Percentiles rank a stretch among this genome's conserved stretches.
These are phyloP conservation scores for Gouania willdenowi DNA, from an alignment of 2,797 vertebrate species.

Conservation along the genomic window DNA sequence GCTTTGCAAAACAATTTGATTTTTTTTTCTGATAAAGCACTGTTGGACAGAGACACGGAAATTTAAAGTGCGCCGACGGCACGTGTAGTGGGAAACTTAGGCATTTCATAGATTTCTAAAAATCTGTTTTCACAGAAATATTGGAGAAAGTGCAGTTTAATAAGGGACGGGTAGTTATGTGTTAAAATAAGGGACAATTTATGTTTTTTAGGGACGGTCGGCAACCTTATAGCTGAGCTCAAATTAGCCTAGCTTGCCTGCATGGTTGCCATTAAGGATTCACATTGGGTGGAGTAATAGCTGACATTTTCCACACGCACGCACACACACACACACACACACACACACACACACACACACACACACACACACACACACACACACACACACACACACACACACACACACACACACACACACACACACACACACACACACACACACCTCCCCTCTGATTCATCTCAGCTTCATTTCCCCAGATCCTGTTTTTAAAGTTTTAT, in stretches of 20 bases:
- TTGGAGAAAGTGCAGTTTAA: too few relatives aligned
- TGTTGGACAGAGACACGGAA: too few relatives aligned
- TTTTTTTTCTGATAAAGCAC: too few relatives aligned
- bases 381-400: slow-evolving; percentile 35
- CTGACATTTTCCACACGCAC: slow-evolving; percentile 60
- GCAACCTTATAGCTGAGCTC: slow-evolving; percentile 65
- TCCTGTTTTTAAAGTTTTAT: slow-evolving; percentile 84
- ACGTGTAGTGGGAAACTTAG: too few relatives aligned
- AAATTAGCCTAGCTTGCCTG: slow-evolving; percentile 74
- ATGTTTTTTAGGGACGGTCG: too few relatives aligned
- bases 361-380: slow-evolving; percentile 35
- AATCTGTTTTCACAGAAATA: too few relatives aligned
- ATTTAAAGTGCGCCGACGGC: too few relatives aligned
- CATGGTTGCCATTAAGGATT: slow-evolving; percentile 74
- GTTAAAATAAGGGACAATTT: too few relatives aligned
- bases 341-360: slow-evolving; percentile 35
- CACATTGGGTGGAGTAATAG: slow-evolving; percentile 72
- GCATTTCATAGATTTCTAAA: too few relatives aligned
- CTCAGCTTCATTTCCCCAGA: slow-evolving; percentile 79
- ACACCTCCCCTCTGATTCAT: slow-evolving; percentile 74
- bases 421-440: slow-evolving; percentile 32
- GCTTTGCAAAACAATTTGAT: too few relatives aligned
- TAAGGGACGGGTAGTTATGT: too few relatives aligned
- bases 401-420: slow-evolving; percentile 35
- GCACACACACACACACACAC: slow-evolving; percentile 42